Conservation (phyloP, 2,113 vertebrate species). For the Naja naja region DNA sequence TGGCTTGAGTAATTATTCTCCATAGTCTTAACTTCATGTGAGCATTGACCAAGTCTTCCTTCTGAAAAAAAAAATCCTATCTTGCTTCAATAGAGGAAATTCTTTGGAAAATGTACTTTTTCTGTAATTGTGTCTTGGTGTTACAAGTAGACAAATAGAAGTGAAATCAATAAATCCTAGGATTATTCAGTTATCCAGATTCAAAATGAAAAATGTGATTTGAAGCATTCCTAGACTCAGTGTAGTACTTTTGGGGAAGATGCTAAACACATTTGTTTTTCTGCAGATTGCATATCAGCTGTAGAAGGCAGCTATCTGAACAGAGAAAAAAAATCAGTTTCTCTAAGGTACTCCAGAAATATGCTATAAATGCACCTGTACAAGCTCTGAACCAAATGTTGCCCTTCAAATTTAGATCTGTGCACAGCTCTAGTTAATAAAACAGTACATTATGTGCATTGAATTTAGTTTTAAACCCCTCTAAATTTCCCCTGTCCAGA, state of each 20-base stretch:
- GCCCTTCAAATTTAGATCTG: neutral
- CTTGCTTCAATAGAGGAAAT: conserved; percentile 16
- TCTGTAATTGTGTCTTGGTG: neutral
- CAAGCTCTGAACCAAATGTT: neutral
- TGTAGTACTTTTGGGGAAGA: neutral
- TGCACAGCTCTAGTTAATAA: neutral
- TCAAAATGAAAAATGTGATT: neutral
- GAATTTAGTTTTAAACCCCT: neutral
- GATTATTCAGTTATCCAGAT: neutral
- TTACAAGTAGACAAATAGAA: neutral
- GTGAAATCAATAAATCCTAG: conserved; percentile 25
- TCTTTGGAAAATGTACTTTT: conserved; percentile 38
- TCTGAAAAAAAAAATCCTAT: conserved; percentile 30
- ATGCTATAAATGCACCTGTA: neutral
- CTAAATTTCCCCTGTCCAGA: neutral
- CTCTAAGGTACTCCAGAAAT: neutral
- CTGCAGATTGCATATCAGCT: neutral
- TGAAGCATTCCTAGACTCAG: neutral
- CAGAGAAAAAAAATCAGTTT: neutral
- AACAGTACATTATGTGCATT: neutral
- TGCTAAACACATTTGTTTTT: neutral
- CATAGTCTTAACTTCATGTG: conserved; percentile 26
- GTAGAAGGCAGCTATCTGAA: neutral
- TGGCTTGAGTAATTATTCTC: conserved; percentile 41
- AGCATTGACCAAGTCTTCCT: conserved; percentile 32